Conservation (phyloP, 2,113 vertebrate genomes). For the Natator depressus region DNA sequence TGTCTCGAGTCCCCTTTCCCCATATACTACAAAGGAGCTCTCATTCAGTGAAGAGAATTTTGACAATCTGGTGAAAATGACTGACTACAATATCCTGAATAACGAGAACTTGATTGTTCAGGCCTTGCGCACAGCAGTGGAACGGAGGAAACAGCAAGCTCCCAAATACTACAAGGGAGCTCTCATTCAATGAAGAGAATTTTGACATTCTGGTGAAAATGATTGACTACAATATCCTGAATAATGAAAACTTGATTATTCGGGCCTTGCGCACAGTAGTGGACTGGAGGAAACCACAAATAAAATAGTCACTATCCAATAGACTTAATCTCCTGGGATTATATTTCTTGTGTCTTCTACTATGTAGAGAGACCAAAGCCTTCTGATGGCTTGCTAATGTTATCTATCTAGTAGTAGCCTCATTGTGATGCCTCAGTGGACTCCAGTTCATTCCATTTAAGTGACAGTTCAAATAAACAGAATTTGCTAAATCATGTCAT, state of each 20-base stretch:
- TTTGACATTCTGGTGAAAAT: conserved; percentile 80
- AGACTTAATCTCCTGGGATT: accelerated
- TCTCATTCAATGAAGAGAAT: conserved; percentile 81
- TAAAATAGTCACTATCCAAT: neutral
- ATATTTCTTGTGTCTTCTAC: neutral
- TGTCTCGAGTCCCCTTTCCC: conserved; percentile 75
- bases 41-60: conserved; percentile 83
- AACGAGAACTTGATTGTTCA: conserved; percentile 75
- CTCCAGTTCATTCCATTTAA: neutral
- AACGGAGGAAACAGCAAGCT: conserved; percentile 35
- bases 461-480: neutral
- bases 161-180: conserved; percentile 79
- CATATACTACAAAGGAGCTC: conserved; percentile 79
- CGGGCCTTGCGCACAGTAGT: conserved; percentile 66
- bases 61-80: conserved; percentile 77
- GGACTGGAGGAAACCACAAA: conserved; percentile 54
- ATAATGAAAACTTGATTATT: conserved; percentile 77
- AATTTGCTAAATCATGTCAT: neutral
- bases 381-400: neutral
- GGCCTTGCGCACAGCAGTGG: conserved; percentile 66
- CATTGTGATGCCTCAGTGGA: neutral
- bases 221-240: conserved; percentile 81
- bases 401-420: neutral
- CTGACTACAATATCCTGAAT: conserved; percentile 82
- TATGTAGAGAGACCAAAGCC: neutral